phyloP scores from a whole-genome alignment of 2,888 invertebrate genomes.

The Pharmacophagus antenor region DNA sequence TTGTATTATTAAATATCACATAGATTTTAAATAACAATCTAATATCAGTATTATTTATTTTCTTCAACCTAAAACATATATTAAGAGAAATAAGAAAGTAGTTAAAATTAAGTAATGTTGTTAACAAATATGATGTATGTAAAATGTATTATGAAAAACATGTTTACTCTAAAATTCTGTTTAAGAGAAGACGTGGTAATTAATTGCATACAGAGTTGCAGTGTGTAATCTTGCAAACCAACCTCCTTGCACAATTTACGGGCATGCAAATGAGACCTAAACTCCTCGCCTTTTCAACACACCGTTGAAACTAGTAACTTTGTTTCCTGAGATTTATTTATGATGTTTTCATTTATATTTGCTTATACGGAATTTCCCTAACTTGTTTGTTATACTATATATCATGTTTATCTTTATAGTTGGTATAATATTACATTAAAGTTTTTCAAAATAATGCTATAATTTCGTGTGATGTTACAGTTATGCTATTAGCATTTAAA shows the following conservation, averaged over 20 bases:
- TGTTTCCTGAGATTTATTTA: conserved; percentile 12
- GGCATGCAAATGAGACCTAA: conserved; percentile 23
- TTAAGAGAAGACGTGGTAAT: conserved; percentile 19
- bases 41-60: too few relatives aligned
- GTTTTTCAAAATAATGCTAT: too few relatives aligned
- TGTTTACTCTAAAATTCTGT: conserved; percentile 18
- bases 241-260: conserved; percentile 15
- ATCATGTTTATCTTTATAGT: too few relatives aligned
- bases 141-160: not conserved
- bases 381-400: too few relatives aligned
- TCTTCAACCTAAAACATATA: not conserved
- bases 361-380: not conserved
- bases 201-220: conserved; percentile 19
- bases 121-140: too few relatives aligned
- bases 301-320: conserved; percentile 9
- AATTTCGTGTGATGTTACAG: too few relatives aligned
- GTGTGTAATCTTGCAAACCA: conserved; percentile 19
- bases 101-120: not conserved
- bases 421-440: too few relatives aligned
- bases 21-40: too few relatives aligned
- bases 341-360: conserved; percentile 3
- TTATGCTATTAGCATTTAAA: too few relatives aligned
- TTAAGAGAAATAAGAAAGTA: too few relatives aligned
- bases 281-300: conserved; percentile 20
- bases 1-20: too few relatives aligned